These are phyloP conservation scores for Orchestes rusci DNA, from an alignment of 2,888 invertebrate species.

Conservation along the genomic window DNA sequence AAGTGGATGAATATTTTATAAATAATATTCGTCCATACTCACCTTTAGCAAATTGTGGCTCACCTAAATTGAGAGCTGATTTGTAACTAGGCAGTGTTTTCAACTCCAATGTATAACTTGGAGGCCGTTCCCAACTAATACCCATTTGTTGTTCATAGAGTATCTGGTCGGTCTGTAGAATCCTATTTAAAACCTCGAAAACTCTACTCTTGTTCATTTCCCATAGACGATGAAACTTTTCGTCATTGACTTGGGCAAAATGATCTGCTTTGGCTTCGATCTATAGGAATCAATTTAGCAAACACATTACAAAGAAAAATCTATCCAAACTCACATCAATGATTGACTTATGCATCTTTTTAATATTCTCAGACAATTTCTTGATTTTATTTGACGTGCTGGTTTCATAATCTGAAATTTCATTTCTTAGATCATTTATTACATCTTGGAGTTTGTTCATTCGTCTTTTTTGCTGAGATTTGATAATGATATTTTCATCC, in stretches of 20 bases:
- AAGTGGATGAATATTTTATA: no score
- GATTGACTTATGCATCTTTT: conserved; percentile 59
- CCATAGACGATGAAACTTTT: conserved; percentile 55
- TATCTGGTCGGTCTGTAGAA: conserved; percentile 52
- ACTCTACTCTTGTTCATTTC: conserved; percentile 52
- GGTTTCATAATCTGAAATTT: conserved; percentile 59
- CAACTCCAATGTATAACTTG: conserved; percentile 39
- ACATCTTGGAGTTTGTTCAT: conserved; percentile 70
- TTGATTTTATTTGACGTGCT: conserved; percentile 59
- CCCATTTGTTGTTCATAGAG: conserved; percentile 59
- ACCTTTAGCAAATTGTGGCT: conserved; percentile 16
- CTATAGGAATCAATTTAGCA: conserved; percentile 8
- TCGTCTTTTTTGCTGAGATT: conserved; percentile 70
- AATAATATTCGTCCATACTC: no score
- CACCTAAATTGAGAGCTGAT: conserved; percentile 21
- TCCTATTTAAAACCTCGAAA: conserved; percentile 46
- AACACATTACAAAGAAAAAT: not conserved
- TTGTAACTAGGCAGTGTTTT: conserved; percentile 46
- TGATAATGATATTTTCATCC: conserved; percentile 75
- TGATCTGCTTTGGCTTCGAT: conserved; percentile 63
- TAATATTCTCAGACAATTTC: conserved; percentile 59
- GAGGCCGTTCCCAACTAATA: conserved; percentile 49
- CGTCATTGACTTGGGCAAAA: conserved; percentile 57
- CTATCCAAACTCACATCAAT: conserved; percentile 41
- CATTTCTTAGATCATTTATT: conserved; percentile 57